These are phyloP conservation scores for Darevskia nairensis DNA, from an alignment of 2,797 vertebrate species.

Conservation along the genomic window DNA sequence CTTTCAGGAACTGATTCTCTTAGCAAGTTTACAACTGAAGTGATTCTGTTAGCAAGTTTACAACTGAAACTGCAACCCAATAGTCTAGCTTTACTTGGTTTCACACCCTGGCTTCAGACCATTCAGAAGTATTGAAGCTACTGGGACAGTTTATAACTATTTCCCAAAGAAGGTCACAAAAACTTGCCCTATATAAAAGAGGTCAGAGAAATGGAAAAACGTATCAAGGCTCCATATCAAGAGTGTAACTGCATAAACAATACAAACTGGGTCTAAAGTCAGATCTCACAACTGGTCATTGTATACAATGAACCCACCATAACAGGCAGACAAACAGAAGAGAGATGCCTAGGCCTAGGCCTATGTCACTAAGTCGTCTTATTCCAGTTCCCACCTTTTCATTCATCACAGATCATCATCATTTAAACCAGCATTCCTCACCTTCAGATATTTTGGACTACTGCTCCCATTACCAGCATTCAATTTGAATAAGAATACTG, in stretches of 20 bases:
- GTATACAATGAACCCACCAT: neutral
- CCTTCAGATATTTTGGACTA: neutral
- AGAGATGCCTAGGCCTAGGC: neutral
- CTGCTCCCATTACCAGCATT: neutral
- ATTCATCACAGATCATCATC: neutral
- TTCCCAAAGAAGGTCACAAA: neutral
- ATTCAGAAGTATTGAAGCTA: neutral
- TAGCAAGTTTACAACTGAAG: fast-evolving
- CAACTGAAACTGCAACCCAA: neutral
- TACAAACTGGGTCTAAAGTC: neutral
- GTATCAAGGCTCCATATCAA: neutral
- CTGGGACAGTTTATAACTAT: neutral
- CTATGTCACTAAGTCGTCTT: too few species aligned
- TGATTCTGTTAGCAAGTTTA: fast-evolving
- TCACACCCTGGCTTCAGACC: neutral
- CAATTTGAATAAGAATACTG: too few species aligned
- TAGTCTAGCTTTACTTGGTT: neutral
- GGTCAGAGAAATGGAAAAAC: neutral
- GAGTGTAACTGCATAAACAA: neutral
- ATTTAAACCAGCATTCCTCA: too few species aligned
- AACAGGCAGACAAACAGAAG: too few species aligned
- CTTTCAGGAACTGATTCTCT: neutral
- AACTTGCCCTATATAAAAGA: neutral
- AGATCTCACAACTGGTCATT: neutral
- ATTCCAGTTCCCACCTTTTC: neutral